Evolutionary conservation across 2,888 invertebrate genomes (phyloP), one percentile per base, ranked within the genome.

Genomic region (Machimus rusticus): DNA sequence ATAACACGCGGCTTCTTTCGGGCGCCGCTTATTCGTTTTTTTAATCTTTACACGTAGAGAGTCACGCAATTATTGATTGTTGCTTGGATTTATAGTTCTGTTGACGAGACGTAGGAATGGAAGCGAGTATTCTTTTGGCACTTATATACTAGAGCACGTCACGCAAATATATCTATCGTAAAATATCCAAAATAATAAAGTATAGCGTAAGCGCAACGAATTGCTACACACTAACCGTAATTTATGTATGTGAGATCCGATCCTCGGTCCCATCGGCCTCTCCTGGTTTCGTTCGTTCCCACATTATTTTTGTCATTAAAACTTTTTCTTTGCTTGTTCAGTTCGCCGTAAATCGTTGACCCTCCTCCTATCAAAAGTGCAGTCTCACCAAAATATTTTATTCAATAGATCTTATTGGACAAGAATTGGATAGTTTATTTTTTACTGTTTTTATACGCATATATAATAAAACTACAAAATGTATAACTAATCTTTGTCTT

Each of bases 371-470:
- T 84, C 84, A 84, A 84, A 66, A 84, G 39, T 66, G 39, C 74
- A 84, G 43, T 84, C 74, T 57, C 66, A 84, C 57, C 57, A 84
- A 84, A 84, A 84, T 34, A 74, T 84, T 84, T 84, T 84, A 84
- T 84, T 84, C 84, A 66, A 84, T 81, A 84, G 74, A 34, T 84
- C 57, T 84, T 66, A 84, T 74, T 84, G 84, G 84, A 84, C 84
- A 84, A 84, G 66, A 86, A 88, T 86, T 88, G 88, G 88, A 88
- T 88, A 88, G 88, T 88, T 88, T 88, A 88, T 88, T 88, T 88
- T 88, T 86, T 88, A 88, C 88, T 86, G 86, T 87, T 88, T 88
- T 86, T 88, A 88, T 86, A 86, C 81, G 82, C 66, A 87, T 87
- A 87, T 74, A 84, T 81, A 81, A 81, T 81, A 81, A 81, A 81